Base-by-base conservation (phyloP, 2,797 vertebrate species). In the Champsocephalus gunnari region DNA sequence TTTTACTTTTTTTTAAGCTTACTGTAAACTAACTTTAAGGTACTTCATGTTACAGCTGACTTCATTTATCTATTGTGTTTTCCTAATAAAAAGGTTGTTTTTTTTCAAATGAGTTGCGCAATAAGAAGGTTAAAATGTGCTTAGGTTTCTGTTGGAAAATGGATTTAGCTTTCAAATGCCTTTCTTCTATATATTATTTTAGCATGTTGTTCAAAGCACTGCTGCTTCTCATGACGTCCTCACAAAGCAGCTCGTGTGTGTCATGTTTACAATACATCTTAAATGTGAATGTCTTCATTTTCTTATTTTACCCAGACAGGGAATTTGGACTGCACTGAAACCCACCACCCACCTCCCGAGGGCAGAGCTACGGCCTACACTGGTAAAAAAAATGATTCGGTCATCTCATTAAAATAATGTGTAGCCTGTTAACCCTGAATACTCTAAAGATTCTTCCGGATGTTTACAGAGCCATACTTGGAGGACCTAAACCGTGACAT, bases 251-350 rank as follows among this genome's bases (percentile, higher is more conserved):
- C 43, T 59, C 11, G 53, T n/a, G 3, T 51, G 51, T 45, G 50
- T 45, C 19, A 43, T 32, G 3, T 59, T 21, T 8, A 55, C 13
- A 28, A 47, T 55, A 53, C 57, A 63, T 48, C 11, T 14, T 19
- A 14, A 9, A 49, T 54, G 19, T 63, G 3, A 57, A 5, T 43
- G 10, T 28, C 9, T 19, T 21, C 56, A 62, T 58, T 49, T 28
- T 77, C 7, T 83, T 65, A 43, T 73, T 86, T 63, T 82, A 1
- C 44, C 77, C 81, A 95, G 94, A 90, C 65, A 28, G 90, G 80
- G 60, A 82, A 43, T 70, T 81, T 49, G 0, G 72, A 67, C 32
- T 73, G 1, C 24, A 50, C 24, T 83, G 81, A 89, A 68, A 61
- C 79, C 24, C 32, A 75, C 45, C 84, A 74, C 12, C 47, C 79